Conservation (phyloP, 1,140 invertebrate genomes). For the Megalopta genalis region DNA sequence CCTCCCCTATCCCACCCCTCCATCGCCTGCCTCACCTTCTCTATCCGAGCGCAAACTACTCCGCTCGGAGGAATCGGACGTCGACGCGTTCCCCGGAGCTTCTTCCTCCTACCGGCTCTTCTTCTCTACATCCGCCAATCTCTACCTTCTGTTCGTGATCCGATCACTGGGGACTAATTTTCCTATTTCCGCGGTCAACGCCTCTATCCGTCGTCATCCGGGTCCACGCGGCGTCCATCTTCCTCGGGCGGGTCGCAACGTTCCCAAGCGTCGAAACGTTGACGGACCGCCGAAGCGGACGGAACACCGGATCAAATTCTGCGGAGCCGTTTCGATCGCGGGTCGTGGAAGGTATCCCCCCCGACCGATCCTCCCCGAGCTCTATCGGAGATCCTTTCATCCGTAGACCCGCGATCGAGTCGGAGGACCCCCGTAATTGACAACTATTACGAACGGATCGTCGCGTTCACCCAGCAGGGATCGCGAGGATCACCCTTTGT, state of each 20-base stretch:
- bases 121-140: neutral
- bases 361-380: too few relatives aligned
- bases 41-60: slow-evolving; percentile 15
- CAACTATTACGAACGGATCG: slow-evolving; percentile 17
- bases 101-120: slow-evolving; percentile 1
- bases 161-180: slow-evolving; percentile 36
- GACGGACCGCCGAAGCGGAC: too few relatives aligned
- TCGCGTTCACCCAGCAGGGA: slow-evolving; percentile 18
- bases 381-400: too few relatives aligned
- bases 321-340: too few relatives aligned
- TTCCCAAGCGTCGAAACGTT: too few relatives aligned
- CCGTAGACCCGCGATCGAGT: neutral
- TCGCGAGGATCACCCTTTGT: slow-evolving; percentile 11
- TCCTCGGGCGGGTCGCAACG: too few relatives aligned
- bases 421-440: slow-evolving; percentile 20
- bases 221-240: neutral
- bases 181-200: slow-evolving; percentile 29
- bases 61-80: slow-evolving; percentile 26
- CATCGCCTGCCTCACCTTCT: too few relatives aligned
- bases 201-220: neutral
- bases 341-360: too few relatives aligned
- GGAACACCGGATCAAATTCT: too few relatives aligned
- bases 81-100: slow-evolving; percentile 28
- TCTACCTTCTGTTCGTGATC: slow-evolving; percentile 5
- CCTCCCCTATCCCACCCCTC: too few relatives aligned